A percentile compares a stretch with the other conserved stretches of the same genome.
phyloP scores from a whole-genome alignment of 2,797 vertebrate species.

The Gobionotothen gibberifrons region DNA sequence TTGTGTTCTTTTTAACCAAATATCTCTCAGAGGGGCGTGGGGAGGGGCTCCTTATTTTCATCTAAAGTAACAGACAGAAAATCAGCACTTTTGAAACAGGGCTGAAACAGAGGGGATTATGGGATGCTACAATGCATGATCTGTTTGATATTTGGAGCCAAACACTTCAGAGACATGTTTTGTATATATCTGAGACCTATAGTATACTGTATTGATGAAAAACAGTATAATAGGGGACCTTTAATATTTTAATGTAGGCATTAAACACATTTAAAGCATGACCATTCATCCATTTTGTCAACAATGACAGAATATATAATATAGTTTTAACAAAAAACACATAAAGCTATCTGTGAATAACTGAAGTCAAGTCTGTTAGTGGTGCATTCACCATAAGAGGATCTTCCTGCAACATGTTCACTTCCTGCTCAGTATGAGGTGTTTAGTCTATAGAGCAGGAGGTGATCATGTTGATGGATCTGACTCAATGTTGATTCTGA shows the following conservation, averaged over 20 bases:
- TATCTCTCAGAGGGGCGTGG: no score
- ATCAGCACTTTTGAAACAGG: no score
- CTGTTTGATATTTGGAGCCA: no score
- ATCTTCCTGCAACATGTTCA: background rate
- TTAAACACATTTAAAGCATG: conserved; percentile 20
- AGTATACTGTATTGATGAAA: no score
- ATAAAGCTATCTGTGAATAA: background rate
- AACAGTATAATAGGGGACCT: no score
- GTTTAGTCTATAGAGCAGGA: background rate
- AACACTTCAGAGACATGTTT: no score
- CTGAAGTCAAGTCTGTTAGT: background rate
- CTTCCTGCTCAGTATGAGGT: background rate
- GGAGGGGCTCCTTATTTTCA: no score
- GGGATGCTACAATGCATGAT: no score
- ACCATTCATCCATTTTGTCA: background rate
- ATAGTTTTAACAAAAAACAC: background rate
- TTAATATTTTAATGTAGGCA: conserved; percentile 13
- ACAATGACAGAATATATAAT: background rate
- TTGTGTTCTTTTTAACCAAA: no score
- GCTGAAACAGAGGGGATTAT: no score
- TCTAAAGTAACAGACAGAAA: no score
- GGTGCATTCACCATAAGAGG: background rate
- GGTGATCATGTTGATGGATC: background rate
- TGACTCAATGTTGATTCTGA: background rate
- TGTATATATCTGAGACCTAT: no score